A percentile compares a stretch with the other conserved stretches of the same genome.
Evolutionary conservation across 2,888 invertebrate species (phyloP).

Genomic region (Venusia cambrica): DNA sequence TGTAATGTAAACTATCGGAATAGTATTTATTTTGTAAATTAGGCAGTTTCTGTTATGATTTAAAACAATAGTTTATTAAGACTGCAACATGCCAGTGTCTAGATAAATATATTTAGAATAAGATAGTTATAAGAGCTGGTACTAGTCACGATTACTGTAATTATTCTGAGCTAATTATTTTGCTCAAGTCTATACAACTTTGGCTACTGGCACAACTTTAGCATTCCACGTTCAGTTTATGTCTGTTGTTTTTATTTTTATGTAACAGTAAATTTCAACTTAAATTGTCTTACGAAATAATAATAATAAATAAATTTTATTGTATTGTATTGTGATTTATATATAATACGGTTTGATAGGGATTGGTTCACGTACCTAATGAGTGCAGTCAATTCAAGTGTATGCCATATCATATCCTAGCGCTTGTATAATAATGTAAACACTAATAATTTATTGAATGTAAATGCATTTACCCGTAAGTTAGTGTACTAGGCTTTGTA

Average conservation of each 20-base stretch:
- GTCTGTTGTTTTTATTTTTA: no score
- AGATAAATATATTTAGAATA: constrained; percentile 53
- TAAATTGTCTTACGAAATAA: no score
- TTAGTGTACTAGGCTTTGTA: constrained; percentile 78
- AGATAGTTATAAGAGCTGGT: constrained; percentile 62
- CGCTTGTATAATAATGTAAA: constrained; percentile 79
- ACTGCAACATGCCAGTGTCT: constrained; percentile 74
- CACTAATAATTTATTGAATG: constrained; percentile 78
- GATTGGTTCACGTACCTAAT: constrained; percentile 24
- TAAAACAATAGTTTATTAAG: constrained; percentile 46
- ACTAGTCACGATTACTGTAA: constrained; percentile 71
- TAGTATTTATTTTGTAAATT: constrained; percentile 31
- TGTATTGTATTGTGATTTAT: constrained; percentile 18
- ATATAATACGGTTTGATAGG: constrained; percentile 22
- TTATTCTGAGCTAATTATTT: constrained; percentile 58
- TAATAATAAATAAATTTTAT: background rate
- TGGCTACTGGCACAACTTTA: constrained; percentile 28
- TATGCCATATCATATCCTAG: constrained; percentile 77
- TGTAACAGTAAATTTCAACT: no score
- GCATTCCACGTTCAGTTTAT: constrained; percentile 8
- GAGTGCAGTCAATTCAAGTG: constrained; percentile 64
- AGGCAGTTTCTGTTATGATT: constrained; percentile 18
- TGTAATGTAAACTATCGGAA: constrained; percentile 22
- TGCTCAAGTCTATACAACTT: constrained; percentile 53
- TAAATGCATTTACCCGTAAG: constrained; percentile 79